Base-by-base conservation (phyloP, 2,113 vertebrate genomes). In the Puntigrus tetrazona region DNA sequence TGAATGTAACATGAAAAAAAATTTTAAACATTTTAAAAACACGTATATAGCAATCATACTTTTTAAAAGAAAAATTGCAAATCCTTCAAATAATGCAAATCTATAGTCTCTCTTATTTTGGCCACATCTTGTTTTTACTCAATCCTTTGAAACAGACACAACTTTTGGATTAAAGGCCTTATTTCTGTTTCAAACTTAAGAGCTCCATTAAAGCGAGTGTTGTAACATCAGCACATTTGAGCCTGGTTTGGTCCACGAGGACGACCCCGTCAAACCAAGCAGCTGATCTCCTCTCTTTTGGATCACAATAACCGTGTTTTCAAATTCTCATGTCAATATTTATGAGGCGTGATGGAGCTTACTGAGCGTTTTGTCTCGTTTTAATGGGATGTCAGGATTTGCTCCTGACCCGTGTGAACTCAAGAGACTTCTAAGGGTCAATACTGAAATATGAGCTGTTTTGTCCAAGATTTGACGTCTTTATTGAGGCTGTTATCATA, bases 141-240 rank as follows among this genome's bases (percentile, higher is more conserved):
- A 69, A 69, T 8, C 18, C 10, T 38, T 38, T 22, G 34, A 69
- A 69, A 38, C n/a, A 13, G 4, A 27, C 9, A 59, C 55, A 59
- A n/a, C n/a, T n/a, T n/a, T n/a, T n/a, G n/a, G n/a, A n/a, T n/a
- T n/a, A n/a, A n/a, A n/a, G n/a, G n/a, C n/a, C n/a, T 70, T 65
- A 73, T 29, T 72, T 52, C 41, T 82, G 73, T 85, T 85, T 85
- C 78, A 87, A 74, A 55, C 43, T 74, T 85, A 57, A 78, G 61
- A 78, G 31, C 13, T 9, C 43, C 52, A 27, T 65, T 61, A 45
- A 31, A 29, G 29, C 41, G 43, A 29, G 22, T 45, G 52, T 74
- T 45, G 14, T 41, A 18, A 65, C 65, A 36, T 65, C 31, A 55
- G 76, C 65, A 70, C 67, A 79, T 82, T 81, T 79, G n/a, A 55